Conservation (phyloP, 2,113 vertebrate genomes). For the Collichthys lucidus region DNA sequence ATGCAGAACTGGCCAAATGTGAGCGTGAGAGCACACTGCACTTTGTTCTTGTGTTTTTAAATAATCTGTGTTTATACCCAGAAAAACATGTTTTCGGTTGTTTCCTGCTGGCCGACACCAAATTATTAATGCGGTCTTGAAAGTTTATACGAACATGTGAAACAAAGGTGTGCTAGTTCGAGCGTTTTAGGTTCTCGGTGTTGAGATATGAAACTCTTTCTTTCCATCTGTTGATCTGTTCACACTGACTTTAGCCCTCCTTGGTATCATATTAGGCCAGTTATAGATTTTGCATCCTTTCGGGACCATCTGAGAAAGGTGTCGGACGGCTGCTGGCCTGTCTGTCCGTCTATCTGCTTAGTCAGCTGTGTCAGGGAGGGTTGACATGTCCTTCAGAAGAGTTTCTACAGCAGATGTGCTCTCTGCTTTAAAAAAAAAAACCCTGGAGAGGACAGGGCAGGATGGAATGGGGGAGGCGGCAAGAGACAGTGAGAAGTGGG, state of each 20-base stretch:
- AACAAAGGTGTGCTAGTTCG: accelerated
- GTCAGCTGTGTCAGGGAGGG: slow-evolving; percentile 43
- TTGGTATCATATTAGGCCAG: slow-evolving; percentile 3
- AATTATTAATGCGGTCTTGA: not conserved
- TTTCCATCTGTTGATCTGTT: not conserved
- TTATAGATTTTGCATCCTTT: slow-evolving; percentile 1
- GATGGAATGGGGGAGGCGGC: not conserved
- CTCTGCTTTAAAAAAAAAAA: slow-evolving; percentile 49
- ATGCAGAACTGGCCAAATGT: not conserved
- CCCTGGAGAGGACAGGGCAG: slow-evolving; percentile 31
- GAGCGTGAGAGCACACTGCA: not conserved
- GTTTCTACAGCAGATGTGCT: slow-evolving; percentile 60
- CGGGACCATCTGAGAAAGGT: not conserved
- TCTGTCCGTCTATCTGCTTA: slow-evolving; percentile 31
- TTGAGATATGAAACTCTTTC: not conserved
- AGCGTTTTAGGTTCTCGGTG: not conserved
- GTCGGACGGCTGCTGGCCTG: not conserved
- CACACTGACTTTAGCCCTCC: not conserved
- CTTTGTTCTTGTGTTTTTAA: not conserved
- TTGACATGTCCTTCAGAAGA: slow-evolving; percentile 55
- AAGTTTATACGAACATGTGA: not conserved
- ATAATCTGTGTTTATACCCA: not conserved
- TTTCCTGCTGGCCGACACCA: not conserved
- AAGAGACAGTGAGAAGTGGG: slow-evolving; percentile 1
- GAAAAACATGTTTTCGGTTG: not conserved